These are phyloP conservation scores for Apotomis betuletana DNA, from an alignment of 2,888 invertebrate genomes.

Conservation along the genomic window DNA sequence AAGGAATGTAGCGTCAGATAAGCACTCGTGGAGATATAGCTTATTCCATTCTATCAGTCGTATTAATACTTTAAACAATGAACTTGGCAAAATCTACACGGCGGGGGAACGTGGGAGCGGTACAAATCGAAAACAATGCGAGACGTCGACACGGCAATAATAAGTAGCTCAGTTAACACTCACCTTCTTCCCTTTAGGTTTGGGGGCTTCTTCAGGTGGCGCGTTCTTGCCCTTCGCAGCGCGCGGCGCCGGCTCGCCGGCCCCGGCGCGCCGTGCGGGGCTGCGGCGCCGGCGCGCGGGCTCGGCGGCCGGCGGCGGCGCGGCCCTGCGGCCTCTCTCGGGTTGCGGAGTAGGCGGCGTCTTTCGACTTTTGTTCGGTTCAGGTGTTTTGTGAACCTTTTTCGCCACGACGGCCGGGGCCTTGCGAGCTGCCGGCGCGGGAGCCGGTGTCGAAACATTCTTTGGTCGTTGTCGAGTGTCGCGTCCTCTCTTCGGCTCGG, in stretches of 20 bases:
- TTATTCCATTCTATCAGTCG: no score
- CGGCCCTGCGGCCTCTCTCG: background rate
- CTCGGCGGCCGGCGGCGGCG: constrained; percentile 3
- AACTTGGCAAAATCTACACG: no score
- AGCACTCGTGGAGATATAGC: no score
- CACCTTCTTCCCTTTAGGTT: constrained; percentile 49
- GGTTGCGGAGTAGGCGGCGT: background rate
- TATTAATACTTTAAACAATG: no score
- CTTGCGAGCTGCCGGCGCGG: no score
- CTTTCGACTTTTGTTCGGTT: background rate
- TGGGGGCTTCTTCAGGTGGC: background rate
- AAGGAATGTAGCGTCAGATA: no score
- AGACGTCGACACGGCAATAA: no score
- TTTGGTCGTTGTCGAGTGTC: constrained; percentile 37
- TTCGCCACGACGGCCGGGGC: no score
- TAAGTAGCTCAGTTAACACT: background rate
- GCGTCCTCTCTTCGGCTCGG: constrained; percentile 45
- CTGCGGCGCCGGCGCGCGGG: constrained; percentile 35
- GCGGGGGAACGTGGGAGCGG: no score
- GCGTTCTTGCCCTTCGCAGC: background rate
- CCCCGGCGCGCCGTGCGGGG: constrained; percentile 24
- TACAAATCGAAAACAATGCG: no score
- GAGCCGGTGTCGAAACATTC: background rate
- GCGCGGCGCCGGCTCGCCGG: constrained; percentile 5
- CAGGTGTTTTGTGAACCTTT: no score